Base-by-base conservation (phyloP, 1,140 invertebrate genomes). In the Meloidogyne floridensis region DNA sequence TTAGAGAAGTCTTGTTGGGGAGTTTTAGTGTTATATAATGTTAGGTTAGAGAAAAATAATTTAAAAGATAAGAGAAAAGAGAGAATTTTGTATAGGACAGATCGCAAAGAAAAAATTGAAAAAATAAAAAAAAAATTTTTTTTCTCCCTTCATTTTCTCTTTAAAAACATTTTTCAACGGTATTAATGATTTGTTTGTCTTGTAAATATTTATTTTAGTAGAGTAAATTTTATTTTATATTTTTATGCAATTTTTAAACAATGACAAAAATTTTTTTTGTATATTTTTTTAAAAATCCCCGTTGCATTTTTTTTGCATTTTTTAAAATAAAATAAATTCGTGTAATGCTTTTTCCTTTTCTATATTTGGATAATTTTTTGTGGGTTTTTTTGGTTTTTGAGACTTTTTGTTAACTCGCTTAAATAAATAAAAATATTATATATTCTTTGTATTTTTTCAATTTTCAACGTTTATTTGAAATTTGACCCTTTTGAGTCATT, bases 191-290 rank as follows among this genome's bases (percentile, higher is more conserved):
- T 65, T 65, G 59, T 65, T 65, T 65, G 59, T 65, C 59, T 65
- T 65, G 59, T 65, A 59, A 15, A 15, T 59, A 59, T 59, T 15
- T 59, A 56, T 56, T 56, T 56, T 32, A 47, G 47, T 47, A 47
- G 47, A 47, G 13, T 59, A 15, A 3, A 65, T 65, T n/a, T 65
- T 65, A 32, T 32, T 65, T n/a, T 65, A 4, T 65, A 65, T 65
- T 65, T n/a, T 65, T 65, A 65, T 65, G 59, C 59, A 65, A n/a
- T 65, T 32, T 32, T 65, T 65, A 65, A 65, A 65, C 59, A 65
- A 65, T 65, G 59, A 65, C 15, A 65, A 65, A 32, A 32, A 32
- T 32, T 13, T n/a, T n/a, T 59, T 59, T 15, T 15, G 5, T n/a
- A n/a, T 65, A n/a, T 65, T n/a, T n/a, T 4, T 65, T 65, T 11